Percentiles rank a stretch among this genome's conserved stretches.
Conservation (phyloP, 2,888 invertebrate species). For the Scaptomyza flava region DNA sequence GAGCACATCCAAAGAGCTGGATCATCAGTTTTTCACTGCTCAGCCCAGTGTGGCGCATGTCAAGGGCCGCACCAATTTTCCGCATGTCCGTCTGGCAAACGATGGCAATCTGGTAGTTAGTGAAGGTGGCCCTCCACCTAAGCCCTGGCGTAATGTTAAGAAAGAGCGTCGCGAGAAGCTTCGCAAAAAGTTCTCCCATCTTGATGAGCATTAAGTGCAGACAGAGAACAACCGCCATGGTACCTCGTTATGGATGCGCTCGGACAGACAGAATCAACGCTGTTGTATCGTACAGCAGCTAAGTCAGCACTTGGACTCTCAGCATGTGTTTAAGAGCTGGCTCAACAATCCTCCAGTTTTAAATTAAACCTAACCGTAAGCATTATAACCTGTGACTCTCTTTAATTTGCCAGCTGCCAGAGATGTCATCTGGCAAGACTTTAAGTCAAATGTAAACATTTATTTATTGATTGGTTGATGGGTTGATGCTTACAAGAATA, state of each 20-base stretch:
- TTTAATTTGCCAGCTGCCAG: neutral
- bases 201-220: constrained; percentile 89
- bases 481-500: neutral
- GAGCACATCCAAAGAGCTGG: constrained; percentile 86
- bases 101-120: constrained; percentile 60
- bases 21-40: constrained; percentile 87
- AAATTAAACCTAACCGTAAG: constrained; percentile 38
- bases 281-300: constrained; percentile 10
- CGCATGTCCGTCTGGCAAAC: constrained; percentile 78
- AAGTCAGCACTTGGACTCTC: neutral
- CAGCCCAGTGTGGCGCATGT: constrained; percentile 82
- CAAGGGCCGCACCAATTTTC: constrained; percentile 83
- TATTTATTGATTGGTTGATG: neutral
- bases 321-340: constrained; percentile 5
- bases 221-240: neutral
- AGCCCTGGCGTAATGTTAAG: constrained; percentile 94
- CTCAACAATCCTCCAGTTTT: constrained; percentile 14
- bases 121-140: constrained; percentile 80
- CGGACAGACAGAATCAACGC: constrained; percentile 10
- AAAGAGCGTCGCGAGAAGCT: constrained; percentile 96
- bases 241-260: neutral
- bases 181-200: constrained; percentile 92
- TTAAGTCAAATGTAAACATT: constrained; percentile 1
- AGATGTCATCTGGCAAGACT: neutral
- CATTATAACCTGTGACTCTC: constrained; percentile 18